Evolutionary conservation across 2,113 vertebrate species (phyloP).

Genomic region (Plecturocebus donacophilus): DNA sequence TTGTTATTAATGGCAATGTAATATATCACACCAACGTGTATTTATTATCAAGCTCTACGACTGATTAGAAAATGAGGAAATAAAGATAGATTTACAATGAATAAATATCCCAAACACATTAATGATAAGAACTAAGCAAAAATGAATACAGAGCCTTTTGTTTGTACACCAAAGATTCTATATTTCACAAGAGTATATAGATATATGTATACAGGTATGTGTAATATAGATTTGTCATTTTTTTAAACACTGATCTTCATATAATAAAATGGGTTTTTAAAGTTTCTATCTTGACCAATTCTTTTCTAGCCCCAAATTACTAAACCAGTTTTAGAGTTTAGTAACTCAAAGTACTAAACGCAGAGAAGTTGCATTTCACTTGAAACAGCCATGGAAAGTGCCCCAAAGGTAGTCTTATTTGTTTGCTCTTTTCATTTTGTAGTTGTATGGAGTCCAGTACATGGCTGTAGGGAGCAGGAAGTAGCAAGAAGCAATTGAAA

Average conservation of each 20-base stretch:
- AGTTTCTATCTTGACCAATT: slow-evolving; percentile 24
- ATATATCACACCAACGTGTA: not conserved
- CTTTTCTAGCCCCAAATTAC: slow-evolving; percentile 27
- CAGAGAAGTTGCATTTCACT: slow-evolving; percentile 35
- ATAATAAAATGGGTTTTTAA: slow-evolving; percentile 17
- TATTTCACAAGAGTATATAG: not conserved
- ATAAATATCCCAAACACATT: not conserved
- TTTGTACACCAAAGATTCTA: not conserved
- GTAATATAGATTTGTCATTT: not conserved
- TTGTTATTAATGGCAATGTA: not conserved
- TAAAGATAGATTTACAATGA: not conserved
- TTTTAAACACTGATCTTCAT: not conserved
- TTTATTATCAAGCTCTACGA: slow-evolving; percentile 25
- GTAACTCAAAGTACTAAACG: not conserved
- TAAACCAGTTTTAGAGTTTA: slow-evolving; percentile 34
- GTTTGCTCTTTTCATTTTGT: slow-evolving; percentile 26
- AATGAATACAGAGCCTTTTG: not conserved
- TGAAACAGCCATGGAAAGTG: slow-evolving; percentile 42
- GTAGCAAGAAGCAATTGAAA: slow-evolving; percentile 32
- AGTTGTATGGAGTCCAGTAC: not conserved
- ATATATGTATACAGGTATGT: not conserved
- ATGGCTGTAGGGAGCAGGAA: not conserved
- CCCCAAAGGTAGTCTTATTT: not conserved
- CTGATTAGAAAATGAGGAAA: slow-evolving; percentile 19
- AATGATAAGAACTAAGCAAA: not conserved